phyloP scores from a whole-genome alignment of 2,113 vertebrate genomes.

The Addax nasomaculatus region DNA sequence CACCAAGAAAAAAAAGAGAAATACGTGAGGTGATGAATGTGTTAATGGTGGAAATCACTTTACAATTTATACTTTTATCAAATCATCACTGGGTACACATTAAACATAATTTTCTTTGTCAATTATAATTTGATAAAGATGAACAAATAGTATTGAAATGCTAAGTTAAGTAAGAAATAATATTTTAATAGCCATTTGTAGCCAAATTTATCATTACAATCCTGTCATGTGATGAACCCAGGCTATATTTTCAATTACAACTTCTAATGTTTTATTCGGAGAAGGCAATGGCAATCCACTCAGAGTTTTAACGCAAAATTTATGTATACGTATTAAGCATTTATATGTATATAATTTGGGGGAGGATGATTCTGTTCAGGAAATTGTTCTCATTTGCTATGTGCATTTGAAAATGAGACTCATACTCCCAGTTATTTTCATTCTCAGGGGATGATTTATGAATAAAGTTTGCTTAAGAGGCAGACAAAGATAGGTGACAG shows the following conservation, averaged over 20 bases:
- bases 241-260: neutral
- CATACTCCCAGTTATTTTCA: neutral
- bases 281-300: no score
- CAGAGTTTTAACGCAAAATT: neutral
- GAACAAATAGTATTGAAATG: neutral
- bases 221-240: neutral
- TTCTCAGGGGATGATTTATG: neutral
- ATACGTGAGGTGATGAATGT: neutral
- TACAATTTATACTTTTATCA: neutral
- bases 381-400: neutral
- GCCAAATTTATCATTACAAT: neutral
- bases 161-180: neutral
- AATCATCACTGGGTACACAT: neutral
- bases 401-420: conserved; percentile 27
- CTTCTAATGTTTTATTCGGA: neutral
- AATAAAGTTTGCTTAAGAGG: neutral
- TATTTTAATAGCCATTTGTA: neutral
- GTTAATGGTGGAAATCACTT: neutral
- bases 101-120: neutral
- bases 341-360: neutral
- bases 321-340: neutral
- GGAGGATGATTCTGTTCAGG: neutral
- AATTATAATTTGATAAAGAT: neutral
- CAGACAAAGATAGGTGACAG: neutral
- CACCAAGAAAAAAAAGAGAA: neutral